A percentile compares a stretch with the other conserved stretches of the same genome.
phyloP scores from a whole-genome alignment of 2,888 invertebrate genomes.

The Cantharis lateralis region DNA sequence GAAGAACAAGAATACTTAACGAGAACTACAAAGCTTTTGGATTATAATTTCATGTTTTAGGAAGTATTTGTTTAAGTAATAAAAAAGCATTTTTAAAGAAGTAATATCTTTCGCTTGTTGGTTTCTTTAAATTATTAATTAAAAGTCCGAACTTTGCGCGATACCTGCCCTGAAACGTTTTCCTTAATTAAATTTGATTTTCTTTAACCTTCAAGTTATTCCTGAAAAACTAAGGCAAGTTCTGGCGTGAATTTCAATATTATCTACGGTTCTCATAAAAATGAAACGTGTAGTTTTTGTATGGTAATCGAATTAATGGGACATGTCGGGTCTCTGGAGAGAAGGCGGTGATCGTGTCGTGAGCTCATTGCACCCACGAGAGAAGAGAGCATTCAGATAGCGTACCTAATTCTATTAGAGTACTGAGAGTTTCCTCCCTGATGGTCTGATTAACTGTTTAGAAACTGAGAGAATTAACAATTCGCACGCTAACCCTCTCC shows the following conservation, averaged over 20 bases:
- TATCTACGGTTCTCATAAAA: not conserved
- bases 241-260: not conserved
- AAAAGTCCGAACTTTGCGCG: not conserved
- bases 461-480: conserved; percentile 20
- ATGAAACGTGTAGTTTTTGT: not conserved
- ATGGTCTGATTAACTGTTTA: conserved; percentile 35
- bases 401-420: conserved; percentile 45
- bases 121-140: not conserved
- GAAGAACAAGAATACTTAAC: not conserved
- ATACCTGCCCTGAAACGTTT: not conserved
- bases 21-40: not conserved
- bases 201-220: not conserved
- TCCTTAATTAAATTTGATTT: not conserved
- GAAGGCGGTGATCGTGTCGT: conserved; percentile 36
- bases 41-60: not conserved
- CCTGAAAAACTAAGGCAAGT: not conserved
- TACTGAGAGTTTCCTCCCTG: conserved; percentile 42
- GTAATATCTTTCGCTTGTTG: not conserved
- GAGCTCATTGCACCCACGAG: conserved; percentile 42
- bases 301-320: conserved; percentile 42
- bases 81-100: not conserved
- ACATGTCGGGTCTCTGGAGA: conserved; percentile 35
- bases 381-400: conserved; percentile 37
- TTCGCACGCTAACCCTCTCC: conserved; percentile 24
- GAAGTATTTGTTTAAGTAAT: not conserved